Percentiles rank a stretch among this genome's conserved stretches.
These are phyloP conservation scores for Sciurus carolinensis DNA, from an alignment of 2,797 vertebrate genomes.

Conservation along the genomic window DNA sequence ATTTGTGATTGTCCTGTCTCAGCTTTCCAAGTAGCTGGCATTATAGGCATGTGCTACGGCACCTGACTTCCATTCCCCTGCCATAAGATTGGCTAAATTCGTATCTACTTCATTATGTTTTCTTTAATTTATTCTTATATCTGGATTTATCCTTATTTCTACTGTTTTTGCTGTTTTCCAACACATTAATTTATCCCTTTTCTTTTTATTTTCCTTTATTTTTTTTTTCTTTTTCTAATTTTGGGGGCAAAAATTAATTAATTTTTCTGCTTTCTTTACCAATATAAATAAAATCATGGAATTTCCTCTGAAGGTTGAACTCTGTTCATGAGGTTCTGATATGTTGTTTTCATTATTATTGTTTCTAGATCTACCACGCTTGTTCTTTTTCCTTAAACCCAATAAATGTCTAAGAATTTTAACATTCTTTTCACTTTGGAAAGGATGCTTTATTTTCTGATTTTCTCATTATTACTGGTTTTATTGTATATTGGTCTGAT, in stretches of 20 bases:
- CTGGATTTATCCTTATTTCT: constrained; percentile 46
- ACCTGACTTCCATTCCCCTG: not conserved
- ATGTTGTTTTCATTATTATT: constrained; percentile 32
- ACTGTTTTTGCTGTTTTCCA: constrained; percentile 31
- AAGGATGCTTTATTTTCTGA: constrained; percentile 24
- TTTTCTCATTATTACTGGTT: constrained; percentile 32
- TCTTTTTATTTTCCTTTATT: not conserved
- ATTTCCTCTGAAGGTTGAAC: not conserved
- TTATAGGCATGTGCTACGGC: not conserved
- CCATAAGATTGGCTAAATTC: not conserved
- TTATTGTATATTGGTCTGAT: not conserved
- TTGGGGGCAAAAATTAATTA: not conserved
- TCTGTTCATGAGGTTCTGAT: not conserved
- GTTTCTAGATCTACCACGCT: not conserved
- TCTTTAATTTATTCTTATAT: not conserved
- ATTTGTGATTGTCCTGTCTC: not conserved
- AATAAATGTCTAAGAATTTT: constrained; percentile 34
- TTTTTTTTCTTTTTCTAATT: constrained; percentile 23
- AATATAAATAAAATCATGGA: constrained; percentile 24
- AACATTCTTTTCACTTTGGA: not conserved
- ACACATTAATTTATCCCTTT: constrained; percentile 2
- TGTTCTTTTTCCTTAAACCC: constrained; percentile 1
- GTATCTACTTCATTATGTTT: constrained; percentile 13
- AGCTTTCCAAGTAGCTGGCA: not conserved
- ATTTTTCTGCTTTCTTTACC: constrained; percentile 46